Base-by-base conservation (phyloP, 2,797 vertebrate species). In the Pseudochaenichthys georgianus region DNA sequence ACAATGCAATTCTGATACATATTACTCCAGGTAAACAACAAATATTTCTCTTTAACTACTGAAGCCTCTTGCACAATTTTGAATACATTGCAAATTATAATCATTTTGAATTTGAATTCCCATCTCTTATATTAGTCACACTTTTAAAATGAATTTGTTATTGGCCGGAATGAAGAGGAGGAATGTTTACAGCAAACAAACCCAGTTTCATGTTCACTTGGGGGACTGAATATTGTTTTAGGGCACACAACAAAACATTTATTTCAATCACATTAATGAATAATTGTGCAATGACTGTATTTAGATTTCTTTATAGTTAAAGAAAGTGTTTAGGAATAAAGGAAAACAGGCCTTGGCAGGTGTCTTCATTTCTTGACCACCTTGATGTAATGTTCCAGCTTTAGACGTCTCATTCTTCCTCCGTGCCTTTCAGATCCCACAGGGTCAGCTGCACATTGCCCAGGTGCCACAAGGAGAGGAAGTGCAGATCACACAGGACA, bases 401-500 rank as follows among this genome's bases (percentile, higher is more conserved):
- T 50, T 6, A 64, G 1, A n/a, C 61, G 17, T 64, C 16, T 70
- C 64, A 71, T 70, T 51, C 53, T 68, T 66, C 31, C 46, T 90
- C 86, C 91, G 80, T 74, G 70, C 94, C 54, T 82, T 85, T 77
- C 90, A 96, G 96, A 97, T 98, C 88, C 96, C 97, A 80, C 97
- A 98, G 95, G 98, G 98, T 75, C 98, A 99, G 88, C 95, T 99
- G 75, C 98, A 99, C 88, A 99, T 99, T 19, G 97, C 98, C 58
- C 98, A 99, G 94, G 98, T 99, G 68, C 98, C 98, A 46, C 98
- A 99, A 89, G 98, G 98, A 2, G 98, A 99, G 80, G 98, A 99
- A 90, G 98, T 99, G 42, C 98, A 99, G 94, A 99, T 99, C 94
- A 99, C 97, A 0, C 98, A 99, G 92, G 98, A 99, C 95, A 99